Evolutionary conservation across 1,140 invertebrate species (phyloP).

Genomic region (Colletes gigas): DNA sequence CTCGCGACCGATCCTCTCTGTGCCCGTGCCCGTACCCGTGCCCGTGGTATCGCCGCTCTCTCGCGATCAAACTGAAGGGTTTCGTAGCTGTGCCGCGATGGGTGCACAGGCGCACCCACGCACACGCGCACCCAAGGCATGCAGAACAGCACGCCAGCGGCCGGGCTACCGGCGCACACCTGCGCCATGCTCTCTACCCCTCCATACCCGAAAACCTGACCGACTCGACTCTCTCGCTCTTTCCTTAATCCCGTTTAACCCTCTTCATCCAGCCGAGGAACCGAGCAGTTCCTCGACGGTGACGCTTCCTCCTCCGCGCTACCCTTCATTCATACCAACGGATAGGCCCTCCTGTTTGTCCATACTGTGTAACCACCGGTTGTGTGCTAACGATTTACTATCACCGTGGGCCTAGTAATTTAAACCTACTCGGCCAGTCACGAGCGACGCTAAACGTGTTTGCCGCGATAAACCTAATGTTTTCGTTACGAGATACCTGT

Average conservation of each 20-base stretch:
- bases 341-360: not conserved
- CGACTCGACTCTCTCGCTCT: not conserved
- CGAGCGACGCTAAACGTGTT: too few relatives aligned
- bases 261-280: not conserved
- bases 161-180: slow-evolving; percentile 51
- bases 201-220: slow-evolving; percentile 26
- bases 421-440: too few relatives aligned
- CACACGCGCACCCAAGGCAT: slow-evolving; percentile 24
- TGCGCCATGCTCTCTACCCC: slow-evolving; percentile 13
- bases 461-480: too few relatives aligned
- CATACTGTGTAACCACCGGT: not conserved
- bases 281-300: not conserved
- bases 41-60: not conserved
- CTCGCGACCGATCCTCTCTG: not conserved
- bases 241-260: not conserved
- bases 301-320: not conserved
- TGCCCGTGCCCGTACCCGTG: too few relatives aligned
- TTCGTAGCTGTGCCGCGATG: slow-evolving; percentile 4
- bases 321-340: too few relatives aligned
- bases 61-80: slow-evolving; percentile 26
- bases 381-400: too few relatives aligned
- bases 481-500: too few relatives aligned
- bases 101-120: slow-evolving; percentile 31
- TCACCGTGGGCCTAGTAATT: too few relatives aligned
- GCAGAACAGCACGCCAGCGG: slow-evolving; percentile 39